Conservation (phyloP, 1,140 invertebrate species). For the Lucilia sericata region DNA sequence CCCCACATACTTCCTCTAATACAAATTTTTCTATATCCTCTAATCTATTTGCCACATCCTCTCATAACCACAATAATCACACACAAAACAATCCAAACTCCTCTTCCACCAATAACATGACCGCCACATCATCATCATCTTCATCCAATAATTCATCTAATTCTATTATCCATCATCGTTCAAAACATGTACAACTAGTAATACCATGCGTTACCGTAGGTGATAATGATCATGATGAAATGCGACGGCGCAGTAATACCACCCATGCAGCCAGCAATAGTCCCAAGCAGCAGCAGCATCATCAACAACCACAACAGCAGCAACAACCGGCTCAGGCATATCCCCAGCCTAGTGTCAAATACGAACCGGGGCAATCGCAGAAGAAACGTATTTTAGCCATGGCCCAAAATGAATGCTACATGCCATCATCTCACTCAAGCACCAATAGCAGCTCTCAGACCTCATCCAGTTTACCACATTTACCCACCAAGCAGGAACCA, state of each 20-base stretch:
- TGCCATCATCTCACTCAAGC: conserved; percentile 55
- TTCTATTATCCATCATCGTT: conserved; percentile 57
- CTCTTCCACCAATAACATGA: conserved; percentile 30
- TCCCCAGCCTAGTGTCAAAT: conserved; percentile 63
- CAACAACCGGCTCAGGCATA: conserved; percentile 54
- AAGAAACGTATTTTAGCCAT: conserved; percentile 88
- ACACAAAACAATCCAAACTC: neutral
- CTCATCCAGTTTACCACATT: conserved; percentile 58
- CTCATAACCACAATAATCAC: neutral
- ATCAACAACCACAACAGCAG: conserved; percentile 66
- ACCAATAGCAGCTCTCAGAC: conserved; percentile 45
- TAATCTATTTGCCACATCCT: conserved; percentile 40
- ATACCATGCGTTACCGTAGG: conserved; percentile 86
- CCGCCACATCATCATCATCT: conserved; percentile 57
- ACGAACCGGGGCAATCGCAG: conserved; percentile 77
- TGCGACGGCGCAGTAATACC: conserved; percentile 71
- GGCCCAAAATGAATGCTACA: conserved; percentile 85
- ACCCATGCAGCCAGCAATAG: conserved; percentile 60
- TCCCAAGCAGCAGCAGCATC: conserved; percentile 68
- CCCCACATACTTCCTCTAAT: conserved; percentile 28
- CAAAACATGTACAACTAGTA: conserved; percentile 75
- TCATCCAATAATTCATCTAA: conserved; percentile 50
- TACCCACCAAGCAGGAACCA: conserved; percentile 66
- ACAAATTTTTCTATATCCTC: conserved; percentile 40
- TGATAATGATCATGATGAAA: conserved; percentile 82